Evolutionary conservation across 2,888 invertebrate species (phyloP).

Genomic region (Mechanitis mazaeus): DNA sequence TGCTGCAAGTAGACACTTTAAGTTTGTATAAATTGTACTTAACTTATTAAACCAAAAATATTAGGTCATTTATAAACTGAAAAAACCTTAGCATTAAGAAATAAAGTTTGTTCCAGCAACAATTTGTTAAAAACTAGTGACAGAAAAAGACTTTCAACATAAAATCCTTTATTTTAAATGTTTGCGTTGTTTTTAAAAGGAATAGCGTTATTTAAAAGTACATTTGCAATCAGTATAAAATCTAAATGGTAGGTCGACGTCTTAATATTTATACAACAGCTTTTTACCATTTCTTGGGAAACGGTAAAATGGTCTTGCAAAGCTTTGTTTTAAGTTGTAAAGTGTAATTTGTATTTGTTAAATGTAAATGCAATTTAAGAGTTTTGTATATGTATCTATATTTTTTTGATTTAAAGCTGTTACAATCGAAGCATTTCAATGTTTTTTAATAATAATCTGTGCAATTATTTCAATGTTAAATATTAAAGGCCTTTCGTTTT

Average conservation of each 20-base stretch:
- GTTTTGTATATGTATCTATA: too few species aligned
- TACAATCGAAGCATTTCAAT: too few species aligned
- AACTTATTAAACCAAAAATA: neutral
- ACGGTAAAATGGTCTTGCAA: neutral
- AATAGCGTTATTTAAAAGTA: too few species aligned
- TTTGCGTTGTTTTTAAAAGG: too few species aligned
- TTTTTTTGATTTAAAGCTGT: too few species aligned
- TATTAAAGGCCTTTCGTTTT: too few species aligned
- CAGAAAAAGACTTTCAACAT: neutral
- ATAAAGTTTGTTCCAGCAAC: too few species aligned
- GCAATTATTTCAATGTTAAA: too few species aligned
- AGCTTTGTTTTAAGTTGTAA: neutral
- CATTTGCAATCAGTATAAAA: neutral
- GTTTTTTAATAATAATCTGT: too few species aligned
- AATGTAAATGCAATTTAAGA: neutral
- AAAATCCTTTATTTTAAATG: neutral
- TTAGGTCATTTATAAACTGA: too few species aligned
- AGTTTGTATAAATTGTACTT: conserved; percentile 2
- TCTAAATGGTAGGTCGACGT: conserved; percentile 1
- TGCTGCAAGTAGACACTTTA: neutral
- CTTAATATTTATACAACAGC: neutral
- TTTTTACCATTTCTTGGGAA: neutral
- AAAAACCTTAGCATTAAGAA: too few species aligned
- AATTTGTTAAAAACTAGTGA: too few species aligned
- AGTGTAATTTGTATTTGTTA: neutral